Conservation (phyloP, 2,888 invertebrate genomes). For the Trachelus troglodyta region DNA sequence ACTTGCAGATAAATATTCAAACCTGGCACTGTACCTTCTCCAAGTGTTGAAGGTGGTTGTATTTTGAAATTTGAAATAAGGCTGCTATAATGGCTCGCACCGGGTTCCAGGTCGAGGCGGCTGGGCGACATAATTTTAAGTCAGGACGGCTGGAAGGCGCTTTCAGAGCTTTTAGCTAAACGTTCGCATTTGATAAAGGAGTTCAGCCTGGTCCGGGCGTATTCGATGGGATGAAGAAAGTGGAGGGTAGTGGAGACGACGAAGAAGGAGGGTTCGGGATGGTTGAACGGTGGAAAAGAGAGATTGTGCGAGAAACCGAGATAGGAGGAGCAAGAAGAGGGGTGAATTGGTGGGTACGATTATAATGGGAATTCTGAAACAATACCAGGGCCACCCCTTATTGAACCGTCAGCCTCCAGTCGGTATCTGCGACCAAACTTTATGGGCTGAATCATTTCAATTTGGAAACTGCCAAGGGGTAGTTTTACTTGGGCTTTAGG, state of each 20-base stretch:
- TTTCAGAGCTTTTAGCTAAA: conserved; percentile 33
- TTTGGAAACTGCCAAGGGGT: conserved; percentile 39
- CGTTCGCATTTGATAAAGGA: conserved; percentile 16
- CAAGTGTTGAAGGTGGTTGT: no score
- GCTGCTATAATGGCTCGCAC: no score
- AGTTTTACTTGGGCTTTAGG: no score
- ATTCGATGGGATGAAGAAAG: no score
- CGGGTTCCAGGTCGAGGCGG: no score
- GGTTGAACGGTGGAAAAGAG: background rate
- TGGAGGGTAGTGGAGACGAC: background rate
- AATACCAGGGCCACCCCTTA: conserved; percentile 36
- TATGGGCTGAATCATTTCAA: conserved; percentile 44
- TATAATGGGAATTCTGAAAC: conserved; percentile 54
- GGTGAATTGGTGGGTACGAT: conserved; percentile 30
- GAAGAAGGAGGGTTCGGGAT: background rate
- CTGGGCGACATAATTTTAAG: conserved; percentile 33
- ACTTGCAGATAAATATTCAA: no score
- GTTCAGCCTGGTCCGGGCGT: conserved; percentile 9
- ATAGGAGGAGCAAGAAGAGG: conserved; percentile 12
- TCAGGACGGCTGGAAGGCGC: conserved; percentile 30
- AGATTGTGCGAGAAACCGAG: background rate
- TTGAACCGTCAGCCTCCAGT: conserved; percentile 36
- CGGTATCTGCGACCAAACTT: conserved; percentile 19
- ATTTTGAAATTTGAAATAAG: no score
- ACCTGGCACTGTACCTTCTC: no score